Percentiles rank a stretch among this genome's conserved stretches.
These are phyloP conservation scores for Ophioninae sp. DNA, from an alignment of 2,888 invertebrate genomes.

Conservation along the genomic window DNA sequence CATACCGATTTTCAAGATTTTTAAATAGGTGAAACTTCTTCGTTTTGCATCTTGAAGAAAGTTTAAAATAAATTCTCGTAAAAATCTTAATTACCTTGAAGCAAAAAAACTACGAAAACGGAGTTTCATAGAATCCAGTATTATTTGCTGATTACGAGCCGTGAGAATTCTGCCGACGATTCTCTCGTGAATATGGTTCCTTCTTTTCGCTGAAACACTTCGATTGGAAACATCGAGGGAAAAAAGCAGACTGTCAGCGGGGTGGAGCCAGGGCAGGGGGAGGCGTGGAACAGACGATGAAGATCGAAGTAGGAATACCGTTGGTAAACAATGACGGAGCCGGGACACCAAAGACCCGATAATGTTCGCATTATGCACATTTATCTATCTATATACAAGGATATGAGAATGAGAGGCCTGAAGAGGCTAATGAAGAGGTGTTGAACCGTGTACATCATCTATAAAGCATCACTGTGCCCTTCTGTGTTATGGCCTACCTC, in stretches of 20 bases:
- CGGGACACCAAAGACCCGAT: conserved; percentile 58
- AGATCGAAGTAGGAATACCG: conserved; percentile 44
- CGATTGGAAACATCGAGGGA: conserved; percentile 34
- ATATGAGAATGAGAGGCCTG: conserved; percentile 60
- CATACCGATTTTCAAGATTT: too few species aligned
- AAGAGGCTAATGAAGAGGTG: conserved; percentile 80
- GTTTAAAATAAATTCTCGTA: too few species aligned
- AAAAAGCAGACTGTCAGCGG: conserved; percentile 25
- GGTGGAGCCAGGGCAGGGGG: too few species aligned
- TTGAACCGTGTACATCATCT: conserved; percentile 77
- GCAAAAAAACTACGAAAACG: too few species aligned
- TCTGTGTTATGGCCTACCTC: conserved; percentile 51
- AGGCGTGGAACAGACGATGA: conserved; percentile 35
- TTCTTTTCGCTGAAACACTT: conserved; percentile 2
- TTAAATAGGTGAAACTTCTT: too few species aligned
- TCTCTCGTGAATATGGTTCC: background rate
- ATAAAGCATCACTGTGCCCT: conserved; percentile 75
- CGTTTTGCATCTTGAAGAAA: too few species aligned
- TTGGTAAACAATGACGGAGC: conserved; percentile 61
- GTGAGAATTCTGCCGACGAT: conserved; percentile 9
- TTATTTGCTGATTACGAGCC: background rate
- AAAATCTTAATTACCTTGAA: too few species aligned
- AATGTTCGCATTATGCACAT: conserved; percentile 42
- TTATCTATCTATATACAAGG: conserved; percentile 22
- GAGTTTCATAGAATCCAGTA: too few species aligned